Conservation (phyloP, 2,113 vertebrate genomes). For the Carassius carassius region DNA sequence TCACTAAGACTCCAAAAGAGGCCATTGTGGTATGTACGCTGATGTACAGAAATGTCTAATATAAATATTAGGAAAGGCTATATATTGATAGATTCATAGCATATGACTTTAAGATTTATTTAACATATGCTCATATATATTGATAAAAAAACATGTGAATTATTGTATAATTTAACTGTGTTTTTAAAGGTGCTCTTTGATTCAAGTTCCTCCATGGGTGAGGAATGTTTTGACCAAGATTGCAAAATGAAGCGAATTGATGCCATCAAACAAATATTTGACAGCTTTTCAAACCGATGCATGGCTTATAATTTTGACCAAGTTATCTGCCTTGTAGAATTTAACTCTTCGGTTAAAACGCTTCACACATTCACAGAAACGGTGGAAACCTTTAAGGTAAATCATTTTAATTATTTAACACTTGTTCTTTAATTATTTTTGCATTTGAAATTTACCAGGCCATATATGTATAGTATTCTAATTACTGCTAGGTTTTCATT, state of each 20-base stretch:
- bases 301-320: slow-evolving; percentile 70
- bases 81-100: too few species aligned
- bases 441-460: too few species aligned
- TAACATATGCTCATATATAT: too few species aligned
- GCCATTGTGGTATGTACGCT: slow-evolving; percentile 65
- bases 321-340: slow-evolving; percentile 66
- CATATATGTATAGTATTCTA: too few species aligned
- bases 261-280: slow-evolving; percentile 68
- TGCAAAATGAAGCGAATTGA: slow-evolving; percentile 62
- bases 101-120: too few species aligned
- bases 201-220: slow-evolving; percentile 66
- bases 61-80: too few species aligned
- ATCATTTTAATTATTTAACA: too few species aligned
- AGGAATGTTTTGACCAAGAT: slow-evolving; percentile 62
- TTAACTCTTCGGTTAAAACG: slow-evolving; percentile 60
- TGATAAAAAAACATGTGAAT: too few species aligned
- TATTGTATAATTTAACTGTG: too few species aligned
- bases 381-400: slow-evolving; percentile 71
- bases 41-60: neutral
- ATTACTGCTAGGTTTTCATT: too few species aligned
- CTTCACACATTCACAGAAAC: slow-evolving; percentile 69
- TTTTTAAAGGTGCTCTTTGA: slow-evolving; percentile 68
- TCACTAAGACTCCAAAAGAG: slow-evolving; percentile 62
- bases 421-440: too few species aligned
- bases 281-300: too few species aligned